Evolutionary conservation across 2,113 vertebrate genomes (phyloP).

Genomic region (Lynx canadensis): DNA sequence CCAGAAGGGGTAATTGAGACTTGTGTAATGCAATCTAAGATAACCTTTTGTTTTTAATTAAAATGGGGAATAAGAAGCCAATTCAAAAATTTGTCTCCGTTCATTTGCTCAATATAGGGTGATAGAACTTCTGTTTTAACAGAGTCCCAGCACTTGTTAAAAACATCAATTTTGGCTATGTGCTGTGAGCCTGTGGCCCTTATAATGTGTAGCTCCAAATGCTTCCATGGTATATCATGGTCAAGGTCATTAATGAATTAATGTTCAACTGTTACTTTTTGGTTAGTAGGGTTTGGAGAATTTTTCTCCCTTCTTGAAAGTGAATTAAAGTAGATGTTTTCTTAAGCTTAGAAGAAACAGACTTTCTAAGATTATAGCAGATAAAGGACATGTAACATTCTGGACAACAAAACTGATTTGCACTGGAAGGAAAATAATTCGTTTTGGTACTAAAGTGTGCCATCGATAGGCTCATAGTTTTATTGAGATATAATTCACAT

Average conservation of each 20-base stretch:
- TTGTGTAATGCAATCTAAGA: constrained; percentile 24
- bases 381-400: background rate
- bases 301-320: constrained; percentile 33
- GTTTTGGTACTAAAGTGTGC: background rate
- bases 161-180: background rate
- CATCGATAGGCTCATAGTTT: background rate
- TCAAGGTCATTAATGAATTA: background rate
- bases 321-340: constrained; percentile 39
- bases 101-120: constrained; percentile 48
- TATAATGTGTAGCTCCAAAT: background rate
- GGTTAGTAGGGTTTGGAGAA: background rate
- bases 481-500: background rate
- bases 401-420: background rate
- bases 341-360: background rate
- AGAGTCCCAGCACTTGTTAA: background rate
- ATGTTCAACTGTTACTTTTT: constrained; percentile 1
- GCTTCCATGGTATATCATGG: accelerated
- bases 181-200: background rate
- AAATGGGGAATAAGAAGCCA: constrained; percentile 57
- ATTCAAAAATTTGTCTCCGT: constrained; percentile 56
- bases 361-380: constrained; percentile 6
- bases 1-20: constrained; percentile 4
- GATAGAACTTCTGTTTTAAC: background rate
- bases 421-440: background rate
- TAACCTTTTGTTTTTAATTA: constrained; percentile 73